Percentiles rank a stretch among this genome's conserved stretches.
Conservation (phyloP, 23 tunicate genomes). For the Ciona savignyi region DNA sequence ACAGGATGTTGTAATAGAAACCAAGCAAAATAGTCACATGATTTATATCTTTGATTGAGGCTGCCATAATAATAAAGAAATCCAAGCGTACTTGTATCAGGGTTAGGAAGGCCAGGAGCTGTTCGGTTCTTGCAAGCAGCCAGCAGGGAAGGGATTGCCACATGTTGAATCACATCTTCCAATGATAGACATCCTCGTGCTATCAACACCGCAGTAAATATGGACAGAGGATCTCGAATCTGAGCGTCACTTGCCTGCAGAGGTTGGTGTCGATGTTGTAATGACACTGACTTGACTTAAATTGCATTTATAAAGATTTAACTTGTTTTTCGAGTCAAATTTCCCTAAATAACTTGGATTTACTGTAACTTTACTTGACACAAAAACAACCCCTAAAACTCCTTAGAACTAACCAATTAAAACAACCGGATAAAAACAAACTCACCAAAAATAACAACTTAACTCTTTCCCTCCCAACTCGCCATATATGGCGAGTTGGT, state of each 20-base stretch:
- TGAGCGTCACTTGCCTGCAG: constrained; percentile 59
- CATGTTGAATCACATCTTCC: constrained; percentile 69
- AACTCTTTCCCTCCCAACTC: too few species aligned
- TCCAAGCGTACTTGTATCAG: constrained; percentile 19
- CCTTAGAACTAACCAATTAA: too few species aligned
- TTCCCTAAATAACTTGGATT: too few species aligned
- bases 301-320: neutral
- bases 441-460: too few species aligned
- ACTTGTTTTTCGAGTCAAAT: neutral
- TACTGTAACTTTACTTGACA: too few species aligned
- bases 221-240: constrained; percentile 77
- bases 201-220: constrained; percentile 78
- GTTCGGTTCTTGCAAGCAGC: constrained; percentile 29
- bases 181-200: constrained; percentile 73
- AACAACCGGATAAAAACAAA: too few species aligned
- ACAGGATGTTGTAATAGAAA: too few species aligned
- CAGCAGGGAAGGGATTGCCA: constrained; percentile 71
- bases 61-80: neutral
- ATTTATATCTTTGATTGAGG: neutral
- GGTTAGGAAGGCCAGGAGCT: constrained; percentile 11
- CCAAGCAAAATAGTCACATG: too few species aligned
- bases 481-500: too few species aligned
- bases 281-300: neutral
- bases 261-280: too few species aligned
- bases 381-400: too few species aligned